Conservation (phyloP, 2,797 vertebrate species). For the Tenualosa thibaudeaui region DNA sequence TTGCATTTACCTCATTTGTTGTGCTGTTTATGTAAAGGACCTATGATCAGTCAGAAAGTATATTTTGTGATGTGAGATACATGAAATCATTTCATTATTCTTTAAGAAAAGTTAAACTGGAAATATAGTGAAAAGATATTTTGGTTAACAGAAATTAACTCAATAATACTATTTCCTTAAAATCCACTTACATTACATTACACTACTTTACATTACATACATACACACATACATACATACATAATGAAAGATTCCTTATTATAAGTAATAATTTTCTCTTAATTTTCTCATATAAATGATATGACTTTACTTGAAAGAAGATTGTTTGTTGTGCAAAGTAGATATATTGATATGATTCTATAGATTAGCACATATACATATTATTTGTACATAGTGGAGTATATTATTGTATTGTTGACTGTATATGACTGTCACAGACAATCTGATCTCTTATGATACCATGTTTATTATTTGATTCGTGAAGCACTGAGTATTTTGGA, state of each 20-base stretch:
- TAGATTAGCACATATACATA: conserved; percentile 24
- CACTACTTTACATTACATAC: conserved; percentile 37
- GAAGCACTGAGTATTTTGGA: not conserved
- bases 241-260: conserved; percentile 43
- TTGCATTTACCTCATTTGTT: conserved; percentile 44
- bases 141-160: not conserved
- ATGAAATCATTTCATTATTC: not conserved
- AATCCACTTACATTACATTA: conserved; percentile 34
- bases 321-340: conserved; percentile 60
- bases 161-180: conserved; percentile 23
- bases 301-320: conserved; percentile 57
- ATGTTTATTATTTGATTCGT: conserved; percentile 4
- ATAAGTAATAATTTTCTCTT: conserved; percentile 47
- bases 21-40: conserved; percentile 45
- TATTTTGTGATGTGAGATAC: conserved; percentile 52
- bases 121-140: not conserved
- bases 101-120: not conserved
- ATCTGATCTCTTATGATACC: not conserved
- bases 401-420: conserved; percentile 55
- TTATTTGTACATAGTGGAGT: conserved; percentile 64
- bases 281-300: conserved; percentile 49
- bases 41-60: conserved; percentile 43
- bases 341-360: conserved; percentile 45
- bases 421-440: conserved; percentile 19
- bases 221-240: conserved; percentile 37